phyloP scores from a whole-genome alignment of 64 coral and sea anemone genomes.

The Montipora sp. region DNA sequence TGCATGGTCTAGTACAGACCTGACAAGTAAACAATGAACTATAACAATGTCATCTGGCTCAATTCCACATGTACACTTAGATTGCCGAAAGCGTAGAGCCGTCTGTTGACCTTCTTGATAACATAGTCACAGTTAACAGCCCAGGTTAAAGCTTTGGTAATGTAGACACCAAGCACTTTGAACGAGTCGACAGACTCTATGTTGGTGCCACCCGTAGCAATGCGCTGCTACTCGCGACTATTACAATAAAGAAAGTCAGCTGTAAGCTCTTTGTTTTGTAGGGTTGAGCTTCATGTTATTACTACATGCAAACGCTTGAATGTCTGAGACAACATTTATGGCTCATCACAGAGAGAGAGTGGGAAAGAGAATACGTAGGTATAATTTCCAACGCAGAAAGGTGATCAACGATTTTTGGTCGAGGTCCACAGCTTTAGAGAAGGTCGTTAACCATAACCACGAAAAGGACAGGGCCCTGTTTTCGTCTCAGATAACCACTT shows the following conservation, averaged over 20 bases:
- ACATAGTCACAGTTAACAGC: constrained; percentile 29
- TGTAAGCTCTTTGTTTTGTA: constrained; percentile 6
- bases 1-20: no score
- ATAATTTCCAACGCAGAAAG: constrained; percentile 37
- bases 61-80: no score
- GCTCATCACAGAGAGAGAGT: no score
- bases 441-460: constrained; percentile 59
- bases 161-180: constrained; percentile 24
- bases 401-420: constrained; percentile 26
- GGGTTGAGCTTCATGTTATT: constrained; percentile 48
- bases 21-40: no score
- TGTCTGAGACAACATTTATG: background rate
- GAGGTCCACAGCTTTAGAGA: background rate
- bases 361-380: constrained; percentile 23
- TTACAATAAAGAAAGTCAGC: constrained; percentile 39
- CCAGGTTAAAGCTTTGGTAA: background rate
- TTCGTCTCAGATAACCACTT: background rate
- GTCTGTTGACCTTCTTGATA: constrained; percentile 31
- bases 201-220: constrained; percentile 8
- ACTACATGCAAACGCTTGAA: constrained; percentile 22
- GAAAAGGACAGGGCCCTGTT: constrained; percentile 25
- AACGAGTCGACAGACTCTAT: constrained; percentile 19
- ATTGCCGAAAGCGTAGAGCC: constrained; percentile 11
- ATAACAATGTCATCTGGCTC: no score
- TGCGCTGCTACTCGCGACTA: constrained; percentile 15